Base-by-base conservation (phyloP, 2,113 vertebrate species). In the Gymnorhina tibicen region DNA sequence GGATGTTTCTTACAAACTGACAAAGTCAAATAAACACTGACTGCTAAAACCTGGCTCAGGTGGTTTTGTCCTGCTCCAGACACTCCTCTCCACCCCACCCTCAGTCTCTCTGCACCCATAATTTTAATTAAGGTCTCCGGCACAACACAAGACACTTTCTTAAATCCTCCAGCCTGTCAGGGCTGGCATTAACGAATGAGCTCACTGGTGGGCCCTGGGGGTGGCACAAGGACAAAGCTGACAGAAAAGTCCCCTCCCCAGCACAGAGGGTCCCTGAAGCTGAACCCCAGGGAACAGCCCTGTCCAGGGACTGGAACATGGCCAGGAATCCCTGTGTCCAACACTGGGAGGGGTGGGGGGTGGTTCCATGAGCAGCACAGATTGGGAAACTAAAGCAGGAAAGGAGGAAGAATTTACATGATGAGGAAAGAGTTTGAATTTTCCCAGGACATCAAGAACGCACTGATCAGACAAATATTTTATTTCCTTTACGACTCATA, bases 11-110 rank as follows among this genome's bases (percentile, higher is more conserved):
- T 95, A 91, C 87, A 85, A 72, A 79, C 30, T 23, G 97, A 98
- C 97, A 98, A 98, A 90, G 97, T 97, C 97, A 96, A 96, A 97
- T 97, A 97, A 98, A 97, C 55, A 68, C 16, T 92, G 97, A 97
- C 97, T 95, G 97, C 97, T 93, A 8, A 2, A 3, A 19, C 21
- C 12, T 17, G 85, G 42, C 76, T 93, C 69, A 3, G 13, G 28
- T 68, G 70, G 3, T 46, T 96, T 7, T 86, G 24, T 90, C 37
- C 28, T 21, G 3, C 13, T 49, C 44, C 33, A 60, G 39, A 0
- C 22, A 1, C 6, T 62, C 64, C 39, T 62, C 3, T 30, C 42
- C 21, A 3, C 11, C 28, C 12, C 35, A 2, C 1, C 14, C 7
- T 22, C n/a, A 2, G 16, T 17, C 30, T n/a, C 46, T n/a, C 16